These are phyloP conservation scores for Hycleus phaleratus DNA, from an alignment of 1,140 invertebrate species.

Conservation along the genomic window DNA sequence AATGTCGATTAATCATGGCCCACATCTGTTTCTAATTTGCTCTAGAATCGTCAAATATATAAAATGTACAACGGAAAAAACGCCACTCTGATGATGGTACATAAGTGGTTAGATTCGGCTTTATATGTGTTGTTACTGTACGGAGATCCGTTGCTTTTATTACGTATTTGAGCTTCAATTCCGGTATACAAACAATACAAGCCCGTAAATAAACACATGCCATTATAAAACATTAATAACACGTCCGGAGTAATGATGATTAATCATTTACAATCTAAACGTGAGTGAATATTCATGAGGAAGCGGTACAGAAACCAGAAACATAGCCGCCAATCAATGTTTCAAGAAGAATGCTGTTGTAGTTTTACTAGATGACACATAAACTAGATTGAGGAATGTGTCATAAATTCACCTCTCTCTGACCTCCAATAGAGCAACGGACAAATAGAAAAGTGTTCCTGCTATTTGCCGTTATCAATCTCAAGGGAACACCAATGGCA, in stretches of 20 bases:
- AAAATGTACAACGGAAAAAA: too few species aligned
- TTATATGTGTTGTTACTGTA: too few species aligned
- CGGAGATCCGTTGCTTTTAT: too few species aligned
- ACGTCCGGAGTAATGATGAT: constrained; percentile 37
- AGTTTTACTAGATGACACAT: neutral
- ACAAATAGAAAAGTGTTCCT: constrained; percentile 9
- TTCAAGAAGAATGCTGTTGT: too few species aligned
- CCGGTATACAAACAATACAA: constrained; percentile 29
- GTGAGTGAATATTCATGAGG: constrained; percentile 39
- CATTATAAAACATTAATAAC: constrained; percentile 37
- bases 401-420: neutral
- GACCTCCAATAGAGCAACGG: constrained; percentile 1
- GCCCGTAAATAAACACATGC: constrained; percentile 35
- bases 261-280: constrained; percentile 37
- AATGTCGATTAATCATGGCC: constrained; percentile 7
- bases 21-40: constrained; percentile 10
- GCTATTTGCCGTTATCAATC: constrained; percentile 13
- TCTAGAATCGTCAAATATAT: too few species aligned
- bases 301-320: constrained; percentile 15
- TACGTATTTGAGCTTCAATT: constrained; percentile 19
- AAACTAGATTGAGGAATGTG: neutral
- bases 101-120: too few species aligned
- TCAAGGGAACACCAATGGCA: neutral
- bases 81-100: too few species aligned
- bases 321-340: neutral